Conservation (phyloP, 2,797 vertebrate genomes). For the Phataginus tetradactyla region DNA sequence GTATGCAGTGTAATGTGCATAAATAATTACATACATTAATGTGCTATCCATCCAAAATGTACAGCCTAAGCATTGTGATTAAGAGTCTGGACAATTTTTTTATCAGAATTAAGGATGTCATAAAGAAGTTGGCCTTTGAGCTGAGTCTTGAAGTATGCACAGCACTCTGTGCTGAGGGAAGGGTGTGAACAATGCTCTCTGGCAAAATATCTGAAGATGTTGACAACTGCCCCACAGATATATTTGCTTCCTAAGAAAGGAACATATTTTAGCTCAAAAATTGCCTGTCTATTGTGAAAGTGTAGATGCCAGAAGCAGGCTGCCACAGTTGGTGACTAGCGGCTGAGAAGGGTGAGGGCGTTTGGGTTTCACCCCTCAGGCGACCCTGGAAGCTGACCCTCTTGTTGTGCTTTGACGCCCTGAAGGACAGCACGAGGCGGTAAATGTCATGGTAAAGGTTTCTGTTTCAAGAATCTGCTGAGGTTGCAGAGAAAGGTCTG, state of each 20-base stretch:
- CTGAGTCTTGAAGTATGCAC: not conserved
- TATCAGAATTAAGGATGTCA: not conserved
- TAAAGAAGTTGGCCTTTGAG: not conserved
- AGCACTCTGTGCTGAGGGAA: not conserved
- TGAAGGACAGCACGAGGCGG: not conserved
- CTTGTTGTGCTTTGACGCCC: constrained; percentile 7
- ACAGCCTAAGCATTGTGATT: not conserved
- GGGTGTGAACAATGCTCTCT: not conserved
- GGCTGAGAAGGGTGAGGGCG: not conserved
- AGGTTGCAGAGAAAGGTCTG: constrained; percentile 6
- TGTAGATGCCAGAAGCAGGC: not conserved
- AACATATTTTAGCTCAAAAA: not conserved
- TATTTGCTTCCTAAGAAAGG: not conserved
- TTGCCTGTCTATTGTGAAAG: not conserved
- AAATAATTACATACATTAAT: not conserved
- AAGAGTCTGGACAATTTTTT: not conserved
- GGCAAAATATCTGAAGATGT: not conserved
- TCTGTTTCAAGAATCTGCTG: not conserved
- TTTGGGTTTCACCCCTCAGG: not conserved
- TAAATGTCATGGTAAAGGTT: constrained; percentile 54
- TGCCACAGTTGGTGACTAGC: not conserved
- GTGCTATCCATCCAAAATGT: not conserved
- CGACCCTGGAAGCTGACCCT: not conserved
- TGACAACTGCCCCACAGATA: not conserved
- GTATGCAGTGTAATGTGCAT: not conserved